Evolutionary conservation across 2,113 vertebrate species (phyloP).

Genomic region (Entosphenus tridentatus): DNA sequence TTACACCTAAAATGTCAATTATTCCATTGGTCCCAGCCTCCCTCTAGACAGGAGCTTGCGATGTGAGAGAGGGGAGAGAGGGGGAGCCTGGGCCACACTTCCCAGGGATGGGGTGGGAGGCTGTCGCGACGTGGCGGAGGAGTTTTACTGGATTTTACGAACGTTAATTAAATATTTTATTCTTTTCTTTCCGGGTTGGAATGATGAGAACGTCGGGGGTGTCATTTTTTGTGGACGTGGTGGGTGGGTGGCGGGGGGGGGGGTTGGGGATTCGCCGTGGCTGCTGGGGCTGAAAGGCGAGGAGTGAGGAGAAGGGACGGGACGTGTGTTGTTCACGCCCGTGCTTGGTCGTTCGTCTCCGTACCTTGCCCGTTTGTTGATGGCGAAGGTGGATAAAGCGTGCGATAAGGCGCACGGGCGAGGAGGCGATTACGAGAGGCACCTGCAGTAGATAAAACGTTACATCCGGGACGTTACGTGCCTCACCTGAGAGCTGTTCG

Average conservation of each 20-base stretch:
- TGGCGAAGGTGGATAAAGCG: not conserved
- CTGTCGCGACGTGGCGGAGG: not conserved
- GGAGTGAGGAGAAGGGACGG: not conserved
- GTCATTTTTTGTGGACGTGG: not conserved
- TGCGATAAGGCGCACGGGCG: not conserved
- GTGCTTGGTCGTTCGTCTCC: not conserved
- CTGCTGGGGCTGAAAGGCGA: no score
- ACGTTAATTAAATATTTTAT: not conserved
- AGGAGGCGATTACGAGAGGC: no score
- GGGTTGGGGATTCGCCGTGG: no score
- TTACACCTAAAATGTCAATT: no score
- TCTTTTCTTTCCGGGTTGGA: not conserved
- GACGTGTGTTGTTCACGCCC: not conserved
- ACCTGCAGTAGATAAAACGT: no score
- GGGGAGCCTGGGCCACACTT: not conserved
- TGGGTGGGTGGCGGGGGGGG: no score
- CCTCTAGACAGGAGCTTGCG: not conserved
- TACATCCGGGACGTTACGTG: no score
- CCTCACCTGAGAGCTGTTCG: no score
- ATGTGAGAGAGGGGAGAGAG: not conserved
- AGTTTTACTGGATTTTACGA: not conserved
- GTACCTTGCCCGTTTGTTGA: not conserved
- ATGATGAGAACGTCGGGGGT: not conserved
- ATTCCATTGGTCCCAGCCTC: no score
- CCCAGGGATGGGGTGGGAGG: not conserved